Evolutionary conservation across 1,140 invertebrate species (phyloP).

Genomic region (Oryctes rhinoceros): DNA sequence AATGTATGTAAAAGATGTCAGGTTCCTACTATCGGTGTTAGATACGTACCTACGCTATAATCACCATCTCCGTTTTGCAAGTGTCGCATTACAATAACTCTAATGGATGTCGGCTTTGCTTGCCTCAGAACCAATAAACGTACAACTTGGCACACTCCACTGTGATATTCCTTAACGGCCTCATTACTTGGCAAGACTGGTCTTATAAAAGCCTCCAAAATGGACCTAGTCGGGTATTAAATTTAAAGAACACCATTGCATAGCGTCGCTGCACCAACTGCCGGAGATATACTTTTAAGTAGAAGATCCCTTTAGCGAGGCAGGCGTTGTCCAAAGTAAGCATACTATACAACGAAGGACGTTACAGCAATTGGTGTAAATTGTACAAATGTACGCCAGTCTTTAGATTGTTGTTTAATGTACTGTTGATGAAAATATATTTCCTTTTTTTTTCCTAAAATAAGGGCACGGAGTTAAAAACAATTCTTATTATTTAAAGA

Average conservation of each 20-base stretch:
- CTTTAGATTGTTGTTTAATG: background rate
- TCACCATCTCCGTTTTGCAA: background rate
- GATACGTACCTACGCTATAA: too few relatives aligned
- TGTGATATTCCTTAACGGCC: constrained; percentile 11
- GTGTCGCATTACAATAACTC: constrained; percentile 4
- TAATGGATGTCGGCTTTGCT: background rate
- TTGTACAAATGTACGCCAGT: too few relatives aligned
- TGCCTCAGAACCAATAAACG: constrained; percentile 12
- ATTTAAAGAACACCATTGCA: constrained; percentile 1
- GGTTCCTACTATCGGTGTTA: too few relatives aligned
- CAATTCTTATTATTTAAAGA: too few relatives aligned
- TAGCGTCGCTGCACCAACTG: background rate
- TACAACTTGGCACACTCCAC: constrained; percentile 2
- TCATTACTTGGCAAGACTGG: constrained; percentile 10
- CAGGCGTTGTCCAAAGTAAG: background rate
- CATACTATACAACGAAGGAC: background rate
- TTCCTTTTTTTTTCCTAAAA: background rate
- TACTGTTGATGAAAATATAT: background rate
- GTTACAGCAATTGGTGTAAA: background rate
- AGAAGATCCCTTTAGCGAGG: background rate
- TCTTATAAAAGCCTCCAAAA: constrained; percentile 7
- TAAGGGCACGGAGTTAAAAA: too few relatives aligned
- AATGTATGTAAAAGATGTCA: too few relatives aligned
- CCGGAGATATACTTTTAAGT: background rate
- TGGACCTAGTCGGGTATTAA: constrained; percentile 21